Base-by-base conservation (phyloP, 2,113 vertebrate genomes). In the Campylomormyrus tamandua region DNA sequence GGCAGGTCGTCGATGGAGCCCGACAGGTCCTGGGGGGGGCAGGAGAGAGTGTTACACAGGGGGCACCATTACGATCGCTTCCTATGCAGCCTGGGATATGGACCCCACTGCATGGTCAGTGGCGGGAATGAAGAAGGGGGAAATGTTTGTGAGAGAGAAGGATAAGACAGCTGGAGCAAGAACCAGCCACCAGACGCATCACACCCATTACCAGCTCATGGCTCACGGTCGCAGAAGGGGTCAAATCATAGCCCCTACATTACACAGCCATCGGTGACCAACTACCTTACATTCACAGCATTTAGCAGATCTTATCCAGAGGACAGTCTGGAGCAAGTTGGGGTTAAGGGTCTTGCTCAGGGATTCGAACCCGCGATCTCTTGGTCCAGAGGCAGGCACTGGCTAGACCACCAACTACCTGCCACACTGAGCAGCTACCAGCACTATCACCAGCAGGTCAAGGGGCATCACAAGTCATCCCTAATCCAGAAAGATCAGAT, bases 1-100 rank as follows among this genome's bases (percentile, higher is more conserved):
- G 98, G 98, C 90, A 98, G 95, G 93, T 99, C 98, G 0, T 98
- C 98, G 66, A 99, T 98, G 92, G 98, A 98, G 93, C 98, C 97
- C 62, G 98, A 98, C 87, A 99, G 95, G 92, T 99, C 98, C 98
- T 98, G 5, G 17, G 19, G 50, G 50, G 49, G 17, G 2, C 0
- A 62, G 56, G 19, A 21, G 19, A 88, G 13, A 50, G 48, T 5
- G 83, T 48, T 11, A 84, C 9, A 83, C 39, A 83, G 17, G 77
- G 70, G 31, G 39, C 15, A 3, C 27, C n/a, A 66, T 66, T 27
- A 66, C 9, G 24, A n/a, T 11, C 0, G 3, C 66, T 35, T 83
- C 2, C 80, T 21, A 42, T 24, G 35, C 17, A 19, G 19, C 15
- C 39, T 1, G 35, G 35, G 5, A 83, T 9, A 17, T 19, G 17